Evolutionary conservation across 2,888 invertebrate genomes (phyloP).

Genomic region (Chrysolina americana): DNA sequence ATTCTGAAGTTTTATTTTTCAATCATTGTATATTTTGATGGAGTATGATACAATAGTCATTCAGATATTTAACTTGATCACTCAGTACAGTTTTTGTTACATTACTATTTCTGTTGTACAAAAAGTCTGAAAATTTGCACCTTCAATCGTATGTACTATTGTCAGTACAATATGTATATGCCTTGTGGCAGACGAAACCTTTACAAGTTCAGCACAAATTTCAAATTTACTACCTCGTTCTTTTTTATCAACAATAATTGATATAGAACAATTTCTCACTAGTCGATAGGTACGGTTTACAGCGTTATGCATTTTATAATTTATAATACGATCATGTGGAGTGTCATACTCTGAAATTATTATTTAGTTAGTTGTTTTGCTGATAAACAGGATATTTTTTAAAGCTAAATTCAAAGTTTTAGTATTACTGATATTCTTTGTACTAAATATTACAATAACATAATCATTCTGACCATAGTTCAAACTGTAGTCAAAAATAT

Average conservation of each 20-base stretch:
- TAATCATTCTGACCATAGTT: slow-evolving; percentile 14
- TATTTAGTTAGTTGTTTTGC: slow-evolving; percentile 6
- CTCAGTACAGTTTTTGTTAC: slow-evolving; percentile 7
- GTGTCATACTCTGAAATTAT: slow-evolving; percentile 6
- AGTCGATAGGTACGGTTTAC: not conserved
- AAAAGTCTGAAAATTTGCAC: slow-evolving; percentile 17
- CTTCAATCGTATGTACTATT: slow-evolving; percentile 21
- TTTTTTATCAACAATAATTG: slow-evolving; percentile 11
- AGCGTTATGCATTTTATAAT: not conserved
- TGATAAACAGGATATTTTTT: not conserved
- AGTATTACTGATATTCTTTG: slow-evolving; percentile 7
- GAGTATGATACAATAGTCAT: slow-evolving; percentile 7
- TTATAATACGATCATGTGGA: slow-evolving; percentile 13
- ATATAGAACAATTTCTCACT: slow-evolving; percentile 2
- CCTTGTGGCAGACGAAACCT: not conserved
- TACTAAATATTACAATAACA: slow-evolving; percentile 15
- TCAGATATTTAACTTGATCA: slow-evolving; percentile 17
- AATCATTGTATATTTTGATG: slow-evolving; percentile 21
- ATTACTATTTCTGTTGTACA: slow-evolving; percentile 7
- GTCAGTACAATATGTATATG: slow-evolving; percentile 19
- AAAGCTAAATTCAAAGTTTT: slow-evolving; percentile 8
- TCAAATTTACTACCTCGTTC: slow-evolving; percentile 8
- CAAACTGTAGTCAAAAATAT: slow-evolving; percentile 16
- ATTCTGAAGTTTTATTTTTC: slow-evolving; percentile 25
- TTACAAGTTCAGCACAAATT: not conserved